Percentiles rank a stretch among this genome's conserved stretches.
Conservation (phyloP, 1,140 invertebrate species). For the Drosophila hydei region DNA sequence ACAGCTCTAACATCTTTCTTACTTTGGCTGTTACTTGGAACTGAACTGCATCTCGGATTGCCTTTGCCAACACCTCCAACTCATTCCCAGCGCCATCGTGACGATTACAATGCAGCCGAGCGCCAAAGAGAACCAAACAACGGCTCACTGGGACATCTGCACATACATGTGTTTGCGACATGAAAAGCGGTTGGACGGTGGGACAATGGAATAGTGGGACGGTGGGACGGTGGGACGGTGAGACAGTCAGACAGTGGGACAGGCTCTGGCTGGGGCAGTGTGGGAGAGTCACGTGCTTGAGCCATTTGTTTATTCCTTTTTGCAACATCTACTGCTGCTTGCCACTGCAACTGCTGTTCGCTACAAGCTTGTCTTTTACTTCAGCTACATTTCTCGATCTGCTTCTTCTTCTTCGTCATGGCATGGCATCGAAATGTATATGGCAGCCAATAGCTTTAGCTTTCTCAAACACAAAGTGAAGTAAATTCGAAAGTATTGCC, state of each 20-base stretch:
- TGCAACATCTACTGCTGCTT: slow-evolving; percentile 41
- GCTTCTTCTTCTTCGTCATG: background rate
- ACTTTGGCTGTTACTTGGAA: slow-evolving; percentile 29
- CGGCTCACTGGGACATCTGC: slow-evolving; percentile 27
- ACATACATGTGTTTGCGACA: slow-evolving; percentile 3
- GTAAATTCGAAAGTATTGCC: too few species aligned
- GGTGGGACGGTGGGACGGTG: background rate
- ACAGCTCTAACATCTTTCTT: slow-evolving; percentile 14
- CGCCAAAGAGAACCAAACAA: slow-evolving; percentile 10
- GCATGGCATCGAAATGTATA: background rate
- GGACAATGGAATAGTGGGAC: background rate
- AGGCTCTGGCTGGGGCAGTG: too few species aligned
- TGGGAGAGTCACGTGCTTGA: slow-evolving; percentile 53
- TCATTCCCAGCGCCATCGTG: slow-evolving; percentile 10
- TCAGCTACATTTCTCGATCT: slow-evolving; percentile 26
- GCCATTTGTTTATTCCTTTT: slow-evolving; percentile 65
- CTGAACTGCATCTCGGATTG: slow-evolving; percentile 16
- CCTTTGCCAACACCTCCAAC: background rate
- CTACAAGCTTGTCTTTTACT: slow-evolving; percentile 50
- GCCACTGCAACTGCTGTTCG: slow-evolving; percentile 10
- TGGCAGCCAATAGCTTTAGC: background rate
- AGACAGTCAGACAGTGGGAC: too few species aligned
- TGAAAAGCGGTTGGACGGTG: background rate
- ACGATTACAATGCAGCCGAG: slow-evolving; percentile 35
- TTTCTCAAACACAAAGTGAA: too few species aligned